Base-by-base conservation (phyloP, 2,888 invertebrate species). In the Deilephila porcellus region DNA sequence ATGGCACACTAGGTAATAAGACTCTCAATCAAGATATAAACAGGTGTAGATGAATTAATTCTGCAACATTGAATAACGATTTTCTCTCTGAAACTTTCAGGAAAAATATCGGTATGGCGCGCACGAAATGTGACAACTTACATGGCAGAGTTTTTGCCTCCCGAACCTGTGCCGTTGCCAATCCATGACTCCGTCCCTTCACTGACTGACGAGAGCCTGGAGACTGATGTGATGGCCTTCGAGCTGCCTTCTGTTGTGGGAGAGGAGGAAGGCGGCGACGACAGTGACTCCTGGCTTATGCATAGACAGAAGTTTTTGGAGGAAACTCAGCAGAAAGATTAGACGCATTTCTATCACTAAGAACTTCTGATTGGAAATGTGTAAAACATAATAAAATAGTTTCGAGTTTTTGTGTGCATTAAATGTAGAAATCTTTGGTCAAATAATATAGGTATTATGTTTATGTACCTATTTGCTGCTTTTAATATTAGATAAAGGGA, bases 111-210 rank as follows among this genome's bases (percentile, higher is more conserved):
- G 70, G 95, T 94, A 19, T 98, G 97, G 97, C 95, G 96, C 5
- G 96, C 96, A 0, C 95, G 97, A 77, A 96, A 95, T 79, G 95
- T 97, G 45, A 96, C 96, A 0, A 93, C 95, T 0, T 97, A 96
- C 85, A 96, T 96, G 90, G 95, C 96, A 3, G 96, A 97, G 70
- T 92, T 97, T 77, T 86, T 97, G 71, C 97, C 97, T 0, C 96
- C 96, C 0, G 96, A 96, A 80, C 96, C 97, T 0, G 93, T 96
- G 0, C 96, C 97, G 0, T 85, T 97, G 60, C 96, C 96, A 0
- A 92, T 96, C 5, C 95, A 95, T 74, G 97, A 97, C 85, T 97
- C 97, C 0, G 79, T 95, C 72, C 95, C 95, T 7, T 96, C 96
- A 0, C 84, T 96, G 25, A 88, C 91, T 0, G 88, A 89, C 64